phyloP scores from a whole-genome alignment of 2,888 invertebrate species.

The Cheilosia soror region DNA sequence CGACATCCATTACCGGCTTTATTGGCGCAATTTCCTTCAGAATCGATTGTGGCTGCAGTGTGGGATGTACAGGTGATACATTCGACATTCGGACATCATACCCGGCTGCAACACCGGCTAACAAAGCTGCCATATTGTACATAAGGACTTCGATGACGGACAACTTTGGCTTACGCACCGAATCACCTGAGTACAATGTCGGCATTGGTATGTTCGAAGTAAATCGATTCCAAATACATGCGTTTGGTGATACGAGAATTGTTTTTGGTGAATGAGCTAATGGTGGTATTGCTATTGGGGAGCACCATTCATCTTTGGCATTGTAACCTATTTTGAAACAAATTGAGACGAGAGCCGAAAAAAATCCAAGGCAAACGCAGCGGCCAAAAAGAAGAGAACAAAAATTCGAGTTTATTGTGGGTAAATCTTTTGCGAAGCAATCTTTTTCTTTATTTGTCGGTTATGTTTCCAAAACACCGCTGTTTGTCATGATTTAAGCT shows the following conservation, averaged over 20 bases:
- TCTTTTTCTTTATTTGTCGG: slow-evolving; percentile 35
- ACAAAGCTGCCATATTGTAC: slow-evolving; percentile 95
- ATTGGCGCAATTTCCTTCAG: slow-evolving; percentile 75
- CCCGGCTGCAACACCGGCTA: slow-evolving; percentile 95
- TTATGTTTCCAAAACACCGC: slow-evolving; percentile 53
- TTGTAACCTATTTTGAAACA: slow-evolving; percentile 78
- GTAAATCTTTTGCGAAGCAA: slow-evolving; percentile 25
- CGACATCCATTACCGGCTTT: slow-evolving; percentile 80
- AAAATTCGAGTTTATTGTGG: slow-evolving; percentile 27
- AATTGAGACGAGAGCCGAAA: slow-evolving; percentile 9
- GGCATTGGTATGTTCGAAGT: slow-evolving; percentile 89
- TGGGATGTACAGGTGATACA: slow-evolving; percentile 92
- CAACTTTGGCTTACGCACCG: slow-evolving; percentile 83
- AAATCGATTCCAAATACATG: slow-evolving; percentile 82
- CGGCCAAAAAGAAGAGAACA: slow-evolving; percentile 54
- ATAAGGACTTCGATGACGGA: slow-evolving; percentile 85
- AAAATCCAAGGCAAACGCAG: slow-evolving; percentile 63
- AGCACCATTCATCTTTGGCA: slow-evolving; percentile 83
- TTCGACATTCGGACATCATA: slow-evolving; percentile 96
- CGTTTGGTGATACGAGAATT: slow-evolving; percentile 82
- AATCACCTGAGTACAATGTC: slow-evolving; percentile 90
- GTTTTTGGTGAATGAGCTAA: slow-evolving; percentile 78
- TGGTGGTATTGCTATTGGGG: slow-evolving; percentile 77
- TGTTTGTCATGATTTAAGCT: slow-evolving; percentile 60
- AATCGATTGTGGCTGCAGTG: slow-evolving; percentile 89